Base-by-base conservation (phyloP, 2,888 invertebrate species). In the Drosophila lacicola region DNA sequence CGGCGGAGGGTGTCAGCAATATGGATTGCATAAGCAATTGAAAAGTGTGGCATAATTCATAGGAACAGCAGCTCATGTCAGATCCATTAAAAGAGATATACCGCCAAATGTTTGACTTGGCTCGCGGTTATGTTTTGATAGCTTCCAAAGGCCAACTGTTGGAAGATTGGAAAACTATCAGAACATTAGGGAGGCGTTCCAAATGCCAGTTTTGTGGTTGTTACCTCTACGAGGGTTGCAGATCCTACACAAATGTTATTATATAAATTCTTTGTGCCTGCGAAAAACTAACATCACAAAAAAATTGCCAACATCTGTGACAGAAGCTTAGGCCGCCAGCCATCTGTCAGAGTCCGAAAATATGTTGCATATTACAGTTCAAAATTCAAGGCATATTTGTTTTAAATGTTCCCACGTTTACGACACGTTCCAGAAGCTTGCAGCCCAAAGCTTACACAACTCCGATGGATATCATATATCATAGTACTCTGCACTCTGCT, bases 41-140 rank as follows among this genome's bases (percentile, higher is more conserved):
- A 54, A 72, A 74, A 85, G 77, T 82, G 86, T 85, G 86, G 71
- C 67, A 82, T 77, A 82, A 74, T 67, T 82, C 64, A 82, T 55
- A 57, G 55, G 56, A 57, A 74, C 66, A 68, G 47, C 61, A 61
- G 67, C 86, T 75, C 68, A 56, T 44, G 63, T 74, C 83, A 56
- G 71, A 75, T 75, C 46, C 19, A 9, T 39, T 10, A 10, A 54
- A 56, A 17, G 9, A 55, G 65, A 44, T 70, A 58, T 44, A 33
- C 10, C 36, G 21, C 11, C 21, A 29, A 29, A 29, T 29, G 29
- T 29, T 29, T 29, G 29, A 29, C 29, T 29, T 29, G 29, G 29
- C 29, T 29, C 29, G 8, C 29, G 29, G 0, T 36, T 25, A 39
- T 56, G 55, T 49, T 56, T 45, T 44, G 33, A 54, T 39, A 54